Conservation (phyloP, 2,888 invertebrate genomes). For the Aphelenchoides bicaudatus region DNA sequence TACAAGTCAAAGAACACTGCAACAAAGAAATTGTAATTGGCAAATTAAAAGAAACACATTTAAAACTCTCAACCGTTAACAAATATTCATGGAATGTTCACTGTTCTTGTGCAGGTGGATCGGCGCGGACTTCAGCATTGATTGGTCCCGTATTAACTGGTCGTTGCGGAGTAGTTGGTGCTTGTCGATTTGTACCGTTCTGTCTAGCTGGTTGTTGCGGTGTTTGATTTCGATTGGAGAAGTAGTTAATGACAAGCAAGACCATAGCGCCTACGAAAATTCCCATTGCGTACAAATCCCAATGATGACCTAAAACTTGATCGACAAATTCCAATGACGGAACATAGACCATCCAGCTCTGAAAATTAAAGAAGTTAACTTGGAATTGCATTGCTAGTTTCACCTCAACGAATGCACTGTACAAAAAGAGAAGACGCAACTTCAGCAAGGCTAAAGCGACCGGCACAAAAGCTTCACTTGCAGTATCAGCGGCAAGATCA, state of each 20-base stretch:
- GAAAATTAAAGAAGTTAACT: slow-evolving; percentile 7
- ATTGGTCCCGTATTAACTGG: neutral
- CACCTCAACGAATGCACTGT: slow-evolving; percentile 57
- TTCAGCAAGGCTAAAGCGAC: slow-evolving; percentile 84
- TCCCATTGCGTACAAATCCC: slow-evolving; percentile 43
- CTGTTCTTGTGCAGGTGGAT: no score
- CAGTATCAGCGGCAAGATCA: slow-evolving; percentile 88
- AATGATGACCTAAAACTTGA: slow-evolving; percentile 36
- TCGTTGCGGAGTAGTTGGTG: neutral
- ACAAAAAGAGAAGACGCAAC: slow-evolving; percentile 73
- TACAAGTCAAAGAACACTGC: no score
- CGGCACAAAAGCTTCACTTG: slow-evolving; percentile 85
- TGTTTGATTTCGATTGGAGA: slow-evolving; percentile 7
- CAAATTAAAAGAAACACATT: no score
- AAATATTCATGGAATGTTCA: no score
- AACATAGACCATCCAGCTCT: slow-evolving; percentile 5
- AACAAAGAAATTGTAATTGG: no score
- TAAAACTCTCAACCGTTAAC: no score
- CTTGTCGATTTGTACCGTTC: no score
- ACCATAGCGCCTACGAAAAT: slow-evolving; percentile 25
- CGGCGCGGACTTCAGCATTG: neutral
- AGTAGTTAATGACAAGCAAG: slow-evolving; percentile 7
- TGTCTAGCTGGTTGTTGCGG: slow-evolving; percentile 12
- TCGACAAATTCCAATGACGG: slow-evolving; percentile 25
- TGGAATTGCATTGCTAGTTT: slow-evolving; percentile 2